phyloP scores from a whole-genome alignment of 2,113 vertebrate genomes.

The Platanista minor region DNA sequence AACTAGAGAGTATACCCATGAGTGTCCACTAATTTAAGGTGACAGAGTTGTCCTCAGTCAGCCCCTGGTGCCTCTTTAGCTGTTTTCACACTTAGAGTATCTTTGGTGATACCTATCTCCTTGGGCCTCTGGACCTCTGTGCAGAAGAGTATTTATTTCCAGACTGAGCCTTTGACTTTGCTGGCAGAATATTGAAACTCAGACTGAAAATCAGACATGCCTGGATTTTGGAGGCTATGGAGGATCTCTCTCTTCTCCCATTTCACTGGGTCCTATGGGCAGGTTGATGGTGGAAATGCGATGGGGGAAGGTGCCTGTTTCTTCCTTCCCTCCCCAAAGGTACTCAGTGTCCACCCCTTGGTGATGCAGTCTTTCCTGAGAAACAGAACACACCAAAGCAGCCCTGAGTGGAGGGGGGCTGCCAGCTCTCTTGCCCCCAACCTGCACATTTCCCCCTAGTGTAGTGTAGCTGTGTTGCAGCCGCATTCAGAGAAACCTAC shows the following conservation, averaged over 20 bases:
- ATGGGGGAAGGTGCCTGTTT: neutral
- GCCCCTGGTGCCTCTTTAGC: neutral
- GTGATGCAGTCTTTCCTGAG: neutral
- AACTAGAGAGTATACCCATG: neutral
- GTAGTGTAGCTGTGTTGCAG: slow-evolving; percentile 37
- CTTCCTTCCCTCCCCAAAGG: neutral
- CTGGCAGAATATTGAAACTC: neutral
- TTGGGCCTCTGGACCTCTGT: neutral
- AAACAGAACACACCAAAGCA: neutral
- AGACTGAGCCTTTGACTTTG: neutral
- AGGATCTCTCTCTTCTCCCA: no score
- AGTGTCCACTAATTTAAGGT: neutral
- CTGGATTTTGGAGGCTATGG: neutral
- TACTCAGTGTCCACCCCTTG: no score
- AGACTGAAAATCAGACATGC: neutral
- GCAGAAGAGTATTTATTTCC: neutral
- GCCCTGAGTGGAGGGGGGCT: no score
- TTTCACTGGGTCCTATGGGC: neutral
- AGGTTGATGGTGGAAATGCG: no score
- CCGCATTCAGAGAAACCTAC: slow-evolving; percentile 37
- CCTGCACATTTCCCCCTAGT: neutral
- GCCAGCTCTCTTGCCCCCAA: neutral
- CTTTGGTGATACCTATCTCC: neutral
- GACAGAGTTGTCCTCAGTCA: neutral
- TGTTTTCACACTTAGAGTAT: neutral